phyloP scores from a whole-genome alignment of 1,140 invertebrate species.

The Zaprionus davidi region DNA sequence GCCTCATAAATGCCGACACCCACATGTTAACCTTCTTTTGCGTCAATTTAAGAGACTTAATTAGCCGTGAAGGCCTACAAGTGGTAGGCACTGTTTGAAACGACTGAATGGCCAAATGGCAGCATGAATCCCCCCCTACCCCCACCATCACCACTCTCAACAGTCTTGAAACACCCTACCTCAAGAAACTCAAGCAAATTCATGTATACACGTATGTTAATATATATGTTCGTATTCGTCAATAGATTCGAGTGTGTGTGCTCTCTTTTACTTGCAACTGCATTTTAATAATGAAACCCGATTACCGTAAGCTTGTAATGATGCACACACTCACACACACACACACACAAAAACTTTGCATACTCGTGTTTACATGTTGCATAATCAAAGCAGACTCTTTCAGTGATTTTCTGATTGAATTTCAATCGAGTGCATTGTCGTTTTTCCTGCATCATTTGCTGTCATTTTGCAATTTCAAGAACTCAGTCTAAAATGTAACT shows the following conservation, averaged over 20 bases:
- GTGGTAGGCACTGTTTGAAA: conserved; percentile 36
- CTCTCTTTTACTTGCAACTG: background rate
- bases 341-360: background rate
- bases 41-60: conserved; percentile 71
- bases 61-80: conserved; percentile 77
- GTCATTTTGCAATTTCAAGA: background rate
- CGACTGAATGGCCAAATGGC: conserved; percentile 24
- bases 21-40: conserved; percentile 72
- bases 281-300: conserved; percentile 25
- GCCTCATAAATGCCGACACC: conserved; percentile 70
- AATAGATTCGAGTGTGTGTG: background rate
- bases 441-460: background rate
- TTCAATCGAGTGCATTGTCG: background rate
- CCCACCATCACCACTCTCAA: background rate
- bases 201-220: background rate
- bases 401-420: background rate
- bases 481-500: background rate
- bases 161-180: background rate
- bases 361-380: background rate
- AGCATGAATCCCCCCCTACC: background rate
- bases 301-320: background rate
- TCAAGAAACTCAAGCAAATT: background rate
- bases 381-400: background rate
- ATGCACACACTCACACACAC: background rate
- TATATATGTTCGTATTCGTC: background rate